These are phyloP conservation scores for Fulica atra DNA, from an alignment of 2,113 vertebrate species.

Conservation along the genomic window DNA sequence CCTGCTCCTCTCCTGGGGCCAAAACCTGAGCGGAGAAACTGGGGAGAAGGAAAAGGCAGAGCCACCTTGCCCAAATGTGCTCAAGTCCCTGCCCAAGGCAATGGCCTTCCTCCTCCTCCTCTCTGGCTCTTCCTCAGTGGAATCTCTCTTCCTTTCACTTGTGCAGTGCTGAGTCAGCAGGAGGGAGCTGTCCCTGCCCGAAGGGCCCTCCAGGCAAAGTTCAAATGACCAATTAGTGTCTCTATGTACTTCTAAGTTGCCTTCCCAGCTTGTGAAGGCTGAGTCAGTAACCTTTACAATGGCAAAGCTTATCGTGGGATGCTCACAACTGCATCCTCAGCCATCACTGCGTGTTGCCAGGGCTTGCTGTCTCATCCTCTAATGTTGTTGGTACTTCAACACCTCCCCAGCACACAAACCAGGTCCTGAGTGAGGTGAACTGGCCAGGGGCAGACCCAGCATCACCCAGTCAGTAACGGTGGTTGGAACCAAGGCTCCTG, in stretches of 20 bases:
- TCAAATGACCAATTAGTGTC: neutral
- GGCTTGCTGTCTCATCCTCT: neutral
- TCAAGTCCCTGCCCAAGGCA: neutral
- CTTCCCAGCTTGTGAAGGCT: neutral
- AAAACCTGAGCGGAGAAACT: neutral
- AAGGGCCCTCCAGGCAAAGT: neutral
- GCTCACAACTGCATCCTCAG: neutral
- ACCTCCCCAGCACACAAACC: neutral
- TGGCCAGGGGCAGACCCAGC: neutral
- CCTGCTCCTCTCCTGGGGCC: neutral
- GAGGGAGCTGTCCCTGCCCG: neutral
- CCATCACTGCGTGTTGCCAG: rapidly evolving
- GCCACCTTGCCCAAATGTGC: rapidly evolving
- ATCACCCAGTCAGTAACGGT: neutral
- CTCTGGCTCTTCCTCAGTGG: rapidly evolving
- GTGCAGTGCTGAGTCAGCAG: neutral
- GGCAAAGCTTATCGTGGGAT: neutral
- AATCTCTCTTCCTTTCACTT: neutral
- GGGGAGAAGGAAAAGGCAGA: neutral
- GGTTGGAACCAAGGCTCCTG: neutral
- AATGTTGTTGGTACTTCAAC: neutral
- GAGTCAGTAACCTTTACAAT: neutral
- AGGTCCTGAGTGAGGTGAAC: neutral
- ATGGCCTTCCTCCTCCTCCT: neutral
- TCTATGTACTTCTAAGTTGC: neutral